A percentile compares a stretch with the other conserved stretches of the same genome.
Conservation (phyloP, 2,888 invertebrate genomes). For the Fragum whitleyi region DNA sequence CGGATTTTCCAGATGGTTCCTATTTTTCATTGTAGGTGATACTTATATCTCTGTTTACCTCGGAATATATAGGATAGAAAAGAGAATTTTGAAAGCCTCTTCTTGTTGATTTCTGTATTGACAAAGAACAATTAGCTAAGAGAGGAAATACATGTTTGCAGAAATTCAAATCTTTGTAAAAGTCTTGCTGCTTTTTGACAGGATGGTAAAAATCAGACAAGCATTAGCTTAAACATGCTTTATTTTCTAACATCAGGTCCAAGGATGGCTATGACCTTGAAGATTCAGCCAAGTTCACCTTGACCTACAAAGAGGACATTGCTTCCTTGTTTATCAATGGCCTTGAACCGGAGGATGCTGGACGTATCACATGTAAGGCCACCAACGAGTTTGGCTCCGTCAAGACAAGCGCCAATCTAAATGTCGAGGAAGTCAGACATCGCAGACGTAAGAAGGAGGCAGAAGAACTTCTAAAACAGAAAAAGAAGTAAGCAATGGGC, state of each 20-base stretch:
- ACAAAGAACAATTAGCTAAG: too few species aligned
- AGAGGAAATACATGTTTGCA: too few species aligned
- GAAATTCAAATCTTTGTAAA: too few species aligned
- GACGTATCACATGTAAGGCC: conserved; percentile 82
- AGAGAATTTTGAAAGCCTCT: too few species aligned
- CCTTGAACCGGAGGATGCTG: conserved; percentile 81
- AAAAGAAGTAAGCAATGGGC: conserved; percentile 49
- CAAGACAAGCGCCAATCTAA: conserved; percentile 78
- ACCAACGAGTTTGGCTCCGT: conserved; percentile 81
- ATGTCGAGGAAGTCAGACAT: conserved; percentile 79
- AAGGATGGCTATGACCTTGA: conserved; percentile 82
- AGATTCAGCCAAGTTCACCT: conserved; percentile 81
- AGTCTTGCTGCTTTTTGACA: too few species aligned
- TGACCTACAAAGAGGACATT: conserved; percentile 81
- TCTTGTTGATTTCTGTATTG: too few species aligned
- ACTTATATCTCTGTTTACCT: too few species aligned
- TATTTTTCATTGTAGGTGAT: too few species aligned
- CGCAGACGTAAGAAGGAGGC: conserved; percentile 76
- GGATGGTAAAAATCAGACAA: too few species aligned
- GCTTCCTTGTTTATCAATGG: conserved; percentile 88
- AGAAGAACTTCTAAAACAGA: conserved; percentile 45
- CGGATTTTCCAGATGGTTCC: too few species aligned
- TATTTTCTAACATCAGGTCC: conserved; percentile 78
- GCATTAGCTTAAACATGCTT: too few species aligned
- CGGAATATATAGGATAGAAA: too few species aligned